Evolutionary conservation across 2,888 invertebrate species (phyloP), one percentile per base, ranked within the genome.

Genomic region (Chrysotoxum bicinctum): DNA sequence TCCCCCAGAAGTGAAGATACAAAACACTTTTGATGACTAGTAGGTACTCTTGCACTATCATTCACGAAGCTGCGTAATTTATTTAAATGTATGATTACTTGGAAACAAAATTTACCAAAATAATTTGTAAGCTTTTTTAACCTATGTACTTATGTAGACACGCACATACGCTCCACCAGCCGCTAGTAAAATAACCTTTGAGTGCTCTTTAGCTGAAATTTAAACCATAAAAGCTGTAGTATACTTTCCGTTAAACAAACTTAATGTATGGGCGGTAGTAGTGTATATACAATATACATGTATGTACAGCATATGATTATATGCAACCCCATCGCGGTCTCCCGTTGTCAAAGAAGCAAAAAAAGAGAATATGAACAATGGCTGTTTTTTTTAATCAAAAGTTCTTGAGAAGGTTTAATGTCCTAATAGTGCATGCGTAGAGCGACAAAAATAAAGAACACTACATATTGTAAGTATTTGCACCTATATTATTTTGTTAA

Each of bases 371-470:
- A 43, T 35, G 70, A 64, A 72, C 62, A 37, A 66, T 50, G 37
- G 8, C 30, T 26, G 16, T 2, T 19, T 16, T 4, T 30, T 32
- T 64, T 45, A 35, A 48, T 54, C 48, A 45, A 60, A 56, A 21
- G 58, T 50, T 54, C 74, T 79, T 54, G 50, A 45, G 48, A 58
- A 83, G 70, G 83, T 84, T 84, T 79, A 84, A 58, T 75, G 79
- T 84, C 74, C 83, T 79, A 64, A 40, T 43, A 50, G 37, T 84
- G 69, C 74, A 79, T 84, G 74, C 64, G 68, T 48, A 30, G 9
- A 73, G 26, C 8, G 7, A 19, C 19, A 58, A 26, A 30, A 30
- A 9, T 16, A 16, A 54, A 16, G 30, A 30, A 3, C 2, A 16
- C 54, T 32, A 1, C 1, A 8, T 8, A 30, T 54, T 54, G 30